These are phyloP conservation scores for Parotocinclus haroldoi DNA, from an alignment of 2,797 vertebrate species.

Conservation along the genomic window DNA sequence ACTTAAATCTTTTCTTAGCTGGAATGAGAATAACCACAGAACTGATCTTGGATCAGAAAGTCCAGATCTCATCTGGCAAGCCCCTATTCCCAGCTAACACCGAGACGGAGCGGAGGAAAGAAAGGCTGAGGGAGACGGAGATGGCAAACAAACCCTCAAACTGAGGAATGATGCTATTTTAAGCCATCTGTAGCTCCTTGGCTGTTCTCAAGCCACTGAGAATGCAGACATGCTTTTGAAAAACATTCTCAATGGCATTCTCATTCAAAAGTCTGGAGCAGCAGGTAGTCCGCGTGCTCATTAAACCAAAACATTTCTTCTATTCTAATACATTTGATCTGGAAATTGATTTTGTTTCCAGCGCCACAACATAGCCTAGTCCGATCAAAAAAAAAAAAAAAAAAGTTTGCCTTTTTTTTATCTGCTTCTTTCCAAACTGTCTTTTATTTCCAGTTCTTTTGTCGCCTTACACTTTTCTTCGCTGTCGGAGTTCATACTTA, in stretches of 20 bases:
- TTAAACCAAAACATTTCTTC: background rate
- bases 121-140: constrained; percentile 20
- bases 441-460: no score
- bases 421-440: no score
- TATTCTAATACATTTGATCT: background rate
- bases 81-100: constrained; percentile 4
- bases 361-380: no score
- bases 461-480: no score
- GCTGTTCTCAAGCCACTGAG: constrained; percentile 14
- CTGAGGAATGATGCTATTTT: constrained; percentile 34
- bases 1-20: background rate
- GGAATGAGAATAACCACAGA: background rate
- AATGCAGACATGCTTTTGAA: background rate
- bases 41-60: constrained; percentile 23
- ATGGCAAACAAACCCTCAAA: constrained; percentile 28
- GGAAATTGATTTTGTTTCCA: background rate
- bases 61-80: background rate
- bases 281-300: background rate
- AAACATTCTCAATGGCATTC: background rate
- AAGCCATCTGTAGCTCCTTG: constrained; percentile 3
- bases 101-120: constrained; percentile 20
- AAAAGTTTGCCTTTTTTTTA: no score
- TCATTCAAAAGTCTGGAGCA: background rate
- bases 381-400: no score
- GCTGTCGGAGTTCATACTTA: no score